Conservation (phyloP, 2,888 invertebrate species). For the Epiperipatus broadwayi region DNA sequence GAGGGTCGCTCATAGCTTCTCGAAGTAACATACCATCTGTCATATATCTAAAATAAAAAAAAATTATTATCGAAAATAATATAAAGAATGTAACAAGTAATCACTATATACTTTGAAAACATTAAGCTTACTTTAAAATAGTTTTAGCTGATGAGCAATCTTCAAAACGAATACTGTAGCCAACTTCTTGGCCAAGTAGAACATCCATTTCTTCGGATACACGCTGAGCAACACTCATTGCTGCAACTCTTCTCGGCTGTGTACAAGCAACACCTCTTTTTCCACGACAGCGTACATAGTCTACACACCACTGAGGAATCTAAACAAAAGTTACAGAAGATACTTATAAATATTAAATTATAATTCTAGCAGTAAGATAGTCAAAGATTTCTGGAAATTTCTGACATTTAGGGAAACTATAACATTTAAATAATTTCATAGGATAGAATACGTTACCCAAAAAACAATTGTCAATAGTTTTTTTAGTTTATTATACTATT, state of each 20-base stretch:
- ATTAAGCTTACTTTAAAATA: slow-evolving; percentile 56
- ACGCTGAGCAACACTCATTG: slow-evolving; percentile 96
- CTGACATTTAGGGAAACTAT: too few species aligned
- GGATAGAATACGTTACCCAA: too few species aligned
- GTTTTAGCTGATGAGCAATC: slow-evolving; percentile 91
- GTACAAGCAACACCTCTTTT: slow-evolving; percentile 80
- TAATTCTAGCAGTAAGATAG: too few species aligned
- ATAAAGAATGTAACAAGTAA: slow-evolving; percentile 1
- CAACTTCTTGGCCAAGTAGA: slow-evolving; percentile 67
- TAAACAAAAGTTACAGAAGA: too few species aligned
- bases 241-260: slow-evolving; percentile 88
- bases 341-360: too few species aligned
- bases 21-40: slow-evolving; percentile 98
- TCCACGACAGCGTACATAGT: slow-evolving; percentile 41
- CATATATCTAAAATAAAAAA: slow-evolving; percentile 50
- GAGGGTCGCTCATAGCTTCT: slow-evolving; percentile 97
- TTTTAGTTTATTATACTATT: too few species aligned
- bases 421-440: too few species aligned
- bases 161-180: slow-evolving; percentile 94
- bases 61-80: too few species aligned
- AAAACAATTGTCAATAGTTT: too few species aligned
- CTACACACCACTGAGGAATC: slow-evolving; percentile 90
- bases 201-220: slow-evolving; percentile 99
- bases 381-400: too few species aligned
- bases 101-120: not conserved